Evolutionary conservation across 2,113 vertebrate species (phyloP).

Genomic region (Rhodinocichla rosea): DNA sequence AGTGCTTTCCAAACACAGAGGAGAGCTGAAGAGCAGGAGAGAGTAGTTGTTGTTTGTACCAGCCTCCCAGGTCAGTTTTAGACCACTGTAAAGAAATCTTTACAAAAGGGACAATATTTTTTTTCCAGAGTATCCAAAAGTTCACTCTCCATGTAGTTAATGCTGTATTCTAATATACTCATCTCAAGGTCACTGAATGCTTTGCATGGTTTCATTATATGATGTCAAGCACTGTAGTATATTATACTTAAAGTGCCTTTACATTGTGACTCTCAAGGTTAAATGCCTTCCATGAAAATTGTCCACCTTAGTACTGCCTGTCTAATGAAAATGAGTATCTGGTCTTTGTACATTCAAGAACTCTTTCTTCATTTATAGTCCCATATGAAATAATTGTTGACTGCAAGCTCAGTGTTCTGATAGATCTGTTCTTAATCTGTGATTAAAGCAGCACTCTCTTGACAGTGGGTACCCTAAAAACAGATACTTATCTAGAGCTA

Average conservation of each 20-base stretch:
- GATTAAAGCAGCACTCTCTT: not conserved
- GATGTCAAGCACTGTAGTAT: not conserved
- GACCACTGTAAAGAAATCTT: not conserved
- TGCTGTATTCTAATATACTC: not conserved
- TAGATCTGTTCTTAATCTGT: not conserved
- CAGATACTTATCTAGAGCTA: not conserved
- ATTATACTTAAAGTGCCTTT: not conserved
- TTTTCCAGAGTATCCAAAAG: not conserved
- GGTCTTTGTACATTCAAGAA: not conserved
- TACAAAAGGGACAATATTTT: not conserved
- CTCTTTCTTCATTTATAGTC: not conserved
- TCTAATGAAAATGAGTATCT: not conserved
- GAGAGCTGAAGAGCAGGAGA: not conserved
- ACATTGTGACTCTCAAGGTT: not conserved
- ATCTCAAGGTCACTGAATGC: not conserved
- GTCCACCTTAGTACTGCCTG: not conserved
- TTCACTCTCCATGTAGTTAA: not conserved
- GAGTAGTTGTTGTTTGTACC: not conserved
- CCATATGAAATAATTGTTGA: not conserved
- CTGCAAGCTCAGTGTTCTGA: not conserved
- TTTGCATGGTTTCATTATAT: not conserved
- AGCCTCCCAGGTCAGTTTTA: not conserved
- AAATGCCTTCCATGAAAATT: not conserved
- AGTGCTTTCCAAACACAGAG: not conserved
- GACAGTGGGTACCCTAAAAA: not conserved